A percentile compares a stretch with the other conserved stretches of the same genome.
Conservation (phyloP, 2,888 invertebrate species). For the Caenorhabditis parvicauda region DNA sequence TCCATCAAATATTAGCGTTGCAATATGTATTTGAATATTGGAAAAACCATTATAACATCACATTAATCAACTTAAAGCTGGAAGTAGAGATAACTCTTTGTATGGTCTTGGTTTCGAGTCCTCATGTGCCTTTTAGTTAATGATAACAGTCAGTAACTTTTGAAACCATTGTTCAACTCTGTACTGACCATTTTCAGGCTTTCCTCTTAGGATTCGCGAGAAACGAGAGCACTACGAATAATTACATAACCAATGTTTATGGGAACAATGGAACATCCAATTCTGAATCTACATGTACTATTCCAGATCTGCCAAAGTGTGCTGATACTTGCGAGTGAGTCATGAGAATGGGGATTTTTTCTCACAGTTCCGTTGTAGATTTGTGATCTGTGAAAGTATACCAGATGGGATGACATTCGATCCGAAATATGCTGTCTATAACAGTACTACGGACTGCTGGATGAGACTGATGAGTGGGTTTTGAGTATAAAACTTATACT, state of each 20-base stretch:
- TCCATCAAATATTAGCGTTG: too few species aligned
- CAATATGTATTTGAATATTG: too few species aligned
- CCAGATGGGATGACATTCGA: slow-evolving; percentile 32
- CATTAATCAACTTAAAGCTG: too few species aligned
- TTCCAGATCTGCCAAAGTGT: slow-evolving; percentile 27
- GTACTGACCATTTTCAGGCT: too few species aligned
- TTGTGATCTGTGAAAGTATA: slow-evolving; percentile 38
- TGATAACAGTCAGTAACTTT: too few species aligned
- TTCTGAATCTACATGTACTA: slow-evolving; percentile 5
- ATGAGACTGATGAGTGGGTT: slow-evolving; percentile 36
- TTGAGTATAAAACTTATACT: background rate
- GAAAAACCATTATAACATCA: too few species aligned
- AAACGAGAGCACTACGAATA: slow-evolving; percentile 5
- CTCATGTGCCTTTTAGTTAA: too few species aligned
- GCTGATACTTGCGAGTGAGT: slow-evolving; percentile 42
- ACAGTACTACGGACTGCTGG: slow-evolving; percentile 41
- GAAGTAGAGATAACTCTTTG: too few species aligned
- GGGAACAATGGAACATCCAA: background rate
- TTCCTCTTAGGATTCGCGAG: too few species aligned
- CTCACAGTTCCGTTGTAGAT: slow-evolving; percentile 16
- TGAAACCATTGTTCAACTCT: too few species aligned
- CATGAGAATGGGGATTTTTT: too few species aligned
- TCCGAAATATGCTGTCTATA: slow-evolving; percentile 25
- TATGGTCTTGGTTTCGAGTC: too few species aligned
- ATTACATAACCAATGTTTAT: background rate